Base-by-base conservation (phyloP, 64 coral and sea anemone genomes). In the Dendronephthya gigantea region DNA sequence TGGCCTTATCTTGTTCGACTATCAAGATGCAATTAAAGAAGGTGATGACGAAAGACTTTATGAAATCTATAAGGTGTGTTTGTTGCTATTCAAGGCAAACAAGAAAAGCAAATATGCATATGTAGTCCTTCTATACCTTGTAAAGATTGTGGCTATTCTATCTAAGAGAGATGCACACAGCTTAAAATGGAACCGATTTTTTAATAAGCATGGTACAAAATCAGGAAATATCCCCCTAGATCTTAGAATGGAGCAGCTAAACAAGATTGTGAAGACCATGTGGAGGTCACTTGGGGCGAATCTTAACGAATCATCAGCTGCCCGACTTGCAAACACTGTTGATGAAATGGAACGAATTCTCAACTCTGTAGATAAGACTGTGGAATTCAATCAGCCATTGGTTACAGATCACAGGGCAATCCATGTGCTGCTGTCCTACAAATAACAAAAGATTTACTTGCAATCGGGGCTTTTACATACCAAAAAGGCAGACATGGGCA, bases 181-280 rank as follows among this genome's bases (percentile, higher is more conserved):
- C 6, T 28, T 83, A 0, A 91, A 86, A 47, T 87, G 75, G 49
- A 83, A 91, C 27, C 50, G 84, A 1, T 83, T 87, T 49, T 83
- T 82, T 59, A 91, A 87, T 39, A 83, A 34, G 39, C 22, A 82
- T 37, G 90, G 90, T 7, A 39, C 6, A 9, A 68, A 19, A 10
- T 84, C 76, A 0, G 14, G n/a, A 14, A 91, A 91, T 38, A 91
- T 91, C 31, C 38, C 90, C 25, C 75, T 91, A 0, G 85, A 91
- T 68, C 48, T 91, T 25, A 56, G 48, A 13, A 91, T 83, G 55
- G 90, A 91, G 28, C 85, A 91, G 0, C 33, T 83, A 32, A 91
- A 91, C 12, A 83, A 70, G 29, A 28, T 83, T n/a, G 34, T 87
- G 1, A 91, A 91, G 29, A 58, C 55, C 27, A 56, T 91, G 45